phyloP scores from a whole-genome alignment of 2,113 vertebrate genomes.

The Aspidoscelis tigris region DNA sequence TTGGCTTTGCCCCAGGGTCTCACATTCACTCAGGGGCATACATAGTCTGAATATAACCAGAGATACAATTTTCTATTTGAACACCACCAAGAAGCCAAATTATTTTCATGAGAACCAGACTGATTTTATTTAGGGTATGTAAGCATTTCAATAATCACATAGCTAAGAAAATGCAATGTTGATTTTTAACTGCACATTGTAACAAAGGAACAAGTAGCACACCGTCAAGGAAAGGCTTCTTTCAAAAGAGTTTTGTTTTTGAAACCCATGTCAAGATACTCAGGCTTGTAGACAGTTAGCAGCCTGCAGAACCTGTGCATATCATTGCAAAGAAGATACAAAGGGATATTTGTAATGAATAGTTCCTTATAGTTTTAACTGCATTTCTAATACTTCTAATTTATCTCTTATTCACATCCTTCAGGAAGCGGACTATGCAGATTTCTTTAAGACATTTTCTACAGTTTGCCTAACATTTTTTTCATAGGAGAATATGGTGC shows the following conservation, averaged over 20 bases:
- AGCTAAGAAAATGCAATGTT: background rate
- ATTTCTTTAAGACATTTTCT: background rate
- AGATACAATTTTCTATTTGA: background rate
- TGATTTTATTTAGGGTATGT: background rate
- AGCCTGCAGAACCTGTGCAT: constrained; percentile 5
- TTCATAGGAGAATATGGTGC: constrained; percentile 18
- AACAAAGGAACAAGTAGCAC: constrained; percentile 14
- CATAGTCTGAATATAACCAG: background rate
- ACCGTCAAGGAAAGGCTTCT: too few species aligned
- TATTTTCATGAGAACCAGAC: background rate
- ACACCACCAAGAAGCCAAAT: constrained; percentile 7
- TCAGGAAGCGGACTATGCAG: background rate
- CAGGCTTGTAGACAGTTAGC: constrained; percentile 6
- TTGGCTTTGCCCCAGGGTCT: too few species aligned
- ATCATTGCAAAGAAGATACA: background rate
- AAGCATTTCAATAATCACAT: constrained; percentile 20
- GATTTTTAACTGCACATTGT: background rate
- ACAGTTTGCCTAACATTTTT: background rate
- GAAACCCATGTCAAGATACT: constrained; percentile 14
- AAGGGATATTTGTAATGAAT: background rate
- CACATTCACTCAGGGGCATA: too few species aligned
- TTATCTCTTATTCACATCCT: constrained; percentile 6
- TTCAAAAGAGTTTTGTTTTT: background rate
- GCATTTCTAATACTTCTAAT: constrained; percentile 21
- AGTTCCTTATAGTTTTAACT: background rate